Base-by-base conservation (phyloP, 1,140 invertebrate species). In the Hyphantria cunea region DNA sequence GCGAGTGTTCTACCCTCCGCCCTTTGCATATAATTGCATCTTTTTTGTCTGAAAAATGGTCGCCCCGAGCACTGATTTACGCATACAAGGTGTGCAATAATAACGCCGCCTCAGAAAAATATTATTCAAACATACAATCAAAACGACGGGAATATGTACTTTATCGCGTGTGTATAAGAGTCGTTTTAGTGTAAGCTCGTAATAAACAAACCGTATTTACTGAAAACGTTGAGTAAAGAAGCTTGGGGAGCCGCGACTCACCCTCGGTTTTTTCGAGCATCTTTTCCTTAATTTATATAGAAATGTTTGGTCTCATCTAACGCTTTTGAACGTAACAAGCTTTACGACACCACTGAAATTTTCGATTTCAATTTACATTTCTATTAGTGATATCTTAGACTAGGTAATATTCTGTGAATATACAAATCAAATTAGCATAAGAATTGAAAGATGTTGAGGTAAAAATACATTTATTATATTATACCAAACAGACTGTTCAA, bases 271-370 rank as follows among this genome's bases (percentile, higher is more conserved):
- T 89, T 86, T 84, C 71, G 62, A 68, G 74, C 78, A 81, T 86
- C 82, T 85, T 89, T 90, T 89, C 86, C 84, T 87, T 91, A 89
- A 91, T 91, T 91, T 91, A 86, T 91, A 81, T 84, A 86, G 80
- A 88, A 86, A 84, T 86, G 78, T 87, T 84, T 82, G 74, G 78
- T 66, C 72, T 76, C 64, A 70, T 76, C 79, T 70, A 68, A 72
- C 73, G 76, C 76, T 69, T 77, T 72, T 76, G 73, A 76, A 67
- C 59, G 62, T 66, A 73, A 62, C 59, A 53, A 64, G 63, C 66
- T 53, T 55, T 51, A 41, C 47, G 51, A 45, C 56, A 64, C 64
- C 67, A 76, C 59, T 80, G 60, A 76, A 75, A 74, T 72, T 78
- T 72, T 47, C 15, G 45, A 56, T 64, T 64, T 50, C 61, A 64